Evolutionary conservation across 2,113 vertebrate genomes (phyloP), one percentile per base, ranked within the genome.

Genomic region (Istiophorus platypterus): DNA sequence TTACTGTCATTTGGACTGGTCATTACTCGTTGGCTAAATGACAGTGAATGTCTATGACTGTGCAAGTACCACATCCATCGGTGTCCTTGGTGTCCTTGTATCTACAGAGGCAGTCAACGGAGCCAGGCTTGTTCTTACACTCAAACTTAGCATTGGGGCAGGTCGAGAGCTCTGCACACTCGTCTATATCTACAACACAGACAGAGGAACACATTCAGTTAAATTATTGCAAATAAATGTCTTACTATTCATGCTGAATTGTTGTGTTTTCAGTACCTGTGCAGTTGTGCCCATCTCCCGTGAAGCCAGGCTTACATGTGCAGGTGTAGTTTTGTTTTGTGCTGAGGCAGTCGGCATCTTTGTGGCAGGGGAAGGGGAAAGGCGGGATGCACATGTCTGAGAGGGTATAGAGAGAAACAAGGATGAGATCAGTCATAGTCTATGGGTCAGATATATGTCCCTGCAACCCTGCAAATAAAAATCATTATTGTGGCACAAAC

Each of bases 61-160:
- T 62, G 17, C 26, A 81, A 91, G 9, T 90, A 96, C 96, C 95
- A 85, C 96, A 96, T 85, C 93, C 87, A 3, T 90, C 69, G 7
- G 79, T 58, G 31, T 89, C 87, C 20, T 72, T 66, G 27, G 67
- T 59, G 31, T 76, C 91, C 64, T 93, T 84, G 86, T 96, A 96
- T 71, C 94, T 92, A 39, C 96, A 96, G 64, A 87, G 72, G 77
- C 96, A 96, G 18, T 70, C 80, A 9, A 88, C 86, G 9, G 95
- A 95, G 52, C 96, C 96, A 0, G 65, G 79, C 3, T 52, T 91
- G 90, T 96, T 96, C 88, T 90, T 86, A 67, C 96, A 96, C 88
- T 95, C 93, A 80, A 90, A 96, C 78, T 96, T 96, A 27, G 96
- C 96, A 62, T 93, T 96, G n/a, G 89, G 87, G 66, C 96, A 96